phyloP scores from a whole-genome alignment of 1,140 invertebrate species.

The Drosophila mayri region DNA sequence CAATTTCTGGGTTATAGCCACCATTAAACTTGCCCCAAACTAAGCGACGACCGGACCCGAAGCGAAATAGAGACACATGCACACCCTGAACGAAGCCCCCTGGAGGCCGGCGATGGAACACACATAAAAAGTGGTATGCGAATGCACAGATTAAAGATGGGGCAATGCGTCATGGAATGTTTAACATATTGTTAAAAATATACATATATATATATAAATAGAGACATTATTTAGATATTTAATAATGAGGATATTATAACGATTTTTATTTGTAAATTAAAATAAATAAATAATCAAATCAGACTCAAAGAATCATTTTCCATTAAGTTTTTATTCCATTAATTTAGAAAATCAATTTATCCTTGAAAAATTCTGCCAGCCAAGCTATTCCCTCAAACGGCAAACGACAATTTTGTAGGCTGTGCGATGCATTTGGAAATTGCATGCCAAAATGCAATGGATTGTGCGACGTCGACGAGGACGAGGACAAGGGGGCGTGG shows the following conservation, averaged over 20 bases:
- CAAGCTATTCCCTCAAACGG: not conserved
- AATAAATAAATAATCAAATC: not conserved
- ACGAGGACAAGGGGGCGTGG: slow-evolving; percentile 2
- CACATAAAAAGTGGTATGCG: slow-evolving; percentile 16
- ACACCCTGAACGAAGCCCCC: slow-evolving; percentile 2
- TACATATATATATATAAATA: too few species aligned
- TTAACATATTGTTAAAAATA: slow-evolving; percentile 15
- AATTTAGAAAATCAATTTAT: not conserved
- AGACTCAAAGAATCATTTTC: too few species aligned
- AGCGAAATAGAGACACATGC: slow-evolving; percentile 9
- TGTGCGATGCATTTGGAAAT: slow-evolving; percentile 67
- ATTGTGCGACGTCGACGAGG: slow-evolving; percentile 32
- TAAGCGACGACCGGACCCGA: slow-evolving; percentile 38
- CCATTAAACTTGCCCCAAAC: slow-evolving; percentile 78
- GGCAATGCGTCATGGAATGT: slow-evolving; percentile 14
- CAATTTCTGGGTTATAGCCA: slow-evolving; percentile 79
- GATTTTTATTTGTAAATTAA: too few species aligned
- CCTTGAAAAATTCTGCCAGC: not conserved
- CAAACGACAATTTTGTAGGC: slow-evolving; percentile 16
- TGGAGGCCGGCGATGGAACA: not conserved
- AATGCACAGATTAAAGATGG: slow-evolving; percentile 32
- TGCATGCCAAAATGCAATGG: slow-evolving; percentile 75
- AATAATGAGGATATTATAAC: not conserved
- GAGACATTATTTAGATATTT: not conserved
- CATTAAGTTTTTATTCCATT: too few species aligned